Conservation (phyloP, 2,113 vertebrate species). For the Coregonus clupeaformis region DNA sequence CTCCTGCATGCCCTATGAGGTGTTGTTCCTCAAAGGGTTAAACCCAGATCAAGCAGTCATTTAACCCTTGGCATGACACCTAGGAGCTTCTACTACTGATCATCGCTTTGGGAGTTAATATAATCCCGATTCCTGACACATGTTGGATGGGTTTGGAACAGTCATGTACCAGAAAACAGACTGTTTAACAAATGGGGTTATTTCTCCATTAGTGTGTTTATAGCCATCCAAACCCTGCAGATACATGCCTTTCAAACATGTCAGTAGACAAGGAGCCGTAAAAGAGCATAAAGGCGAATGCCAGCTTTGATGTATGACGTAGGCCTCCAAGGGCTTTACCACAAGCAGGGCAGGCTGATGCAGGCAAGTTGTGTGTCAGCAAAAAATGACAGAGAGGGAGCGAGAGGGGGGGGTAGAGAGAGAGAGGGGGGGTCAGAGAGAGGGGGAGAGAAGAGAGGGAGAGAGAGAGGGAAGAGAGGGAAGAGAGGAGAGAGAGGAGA, state of each 20-base stretch:
- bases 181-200: constrained; percentile 51
- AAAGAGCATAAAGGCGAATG: constrained; percentile 52
- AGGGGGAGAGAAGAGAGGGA: constrained; percentile 6
- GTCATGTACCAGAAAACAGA: constrained; percentile 40
- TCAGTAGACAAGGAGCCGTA: constrained; percentile 57
- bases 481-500: too few species aligned
- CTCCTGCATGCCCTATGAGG: background rate
- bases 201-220: constrained; percentile 62
- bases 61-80: background rate
- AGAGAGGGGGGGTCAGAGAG: constrained; percentile 16
- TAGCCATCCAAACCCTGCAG: constrained; percentile 60
- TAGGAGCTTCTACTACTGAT: background rate
- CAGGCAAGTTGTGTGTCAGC: constrained; percentile 62
- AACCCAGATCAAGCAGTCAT: background rate
- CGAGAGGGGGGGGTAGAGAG: constrained; percentile 28
- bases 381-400: constrained; percentile 38
- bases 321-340: constrained; percentile 61
- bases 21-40: background rate
- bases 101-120: too few species aligned
- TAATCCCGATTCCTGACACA: background rate
- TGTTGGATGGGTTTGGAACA: constrained; percentile 40
- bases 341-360: constrained; percentile 57
- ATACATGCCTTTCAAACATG: constrained; percentile 73
- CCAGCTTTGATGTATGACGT: constrained; percentile 70
- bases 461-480: background rate